Base-by-base conservation (phyloP, 2,797 vertebrate species). In the Choloepus didactylus region DNA sequence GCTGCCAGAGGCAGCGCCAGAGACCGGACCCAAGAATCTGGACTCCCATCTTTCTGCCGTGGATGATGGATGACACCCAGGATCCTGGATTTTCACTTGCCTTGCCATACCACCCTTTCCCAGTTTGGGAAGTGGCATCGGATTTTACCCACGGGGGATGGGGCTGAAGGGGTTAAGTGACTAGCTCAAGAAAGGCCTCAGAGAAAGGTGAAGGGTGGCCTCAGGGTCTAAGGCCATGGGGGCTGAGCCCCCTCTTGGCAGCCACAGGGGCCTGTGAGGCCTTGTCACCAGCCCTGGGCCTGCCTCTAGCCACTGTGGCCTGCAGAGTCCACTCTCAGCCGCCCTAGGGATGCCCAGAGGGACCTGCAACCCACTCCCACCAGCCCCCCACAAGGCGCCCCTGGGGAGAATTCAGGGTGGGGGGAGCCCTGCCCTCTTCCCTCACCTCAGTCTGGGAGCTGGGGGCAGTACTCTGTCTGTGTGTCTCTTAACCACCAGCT, bases 361-460 rank as follows among this genome's bases (percentile, higher is more conserved):
- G 29, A 60, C 67, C 35, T 46, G 25, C 23, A 29, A 27, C 23
- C 49, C 44, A 38, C n/a, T 62, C 64, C 64, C 64, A 31, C 9
- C n/a, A 29, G 23, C 2, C 6, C 6, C 11, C 18, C 18, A 23
- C 59, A 23, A 49, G 35, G 15, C 35, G 16, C 25, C 64, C 67
- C n/a, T 15, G 60, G 44, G 51, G 67, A 85, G 35, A 84, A 35
- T 0, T 6, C 54, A 18, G 54, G 54, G 54, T 18, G 6, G 29
- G 41, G 75, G 46, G 11, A 21, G 19, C 4, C 56, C 62, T 67
- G 29, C 12, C 31, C 44, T 12, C 25, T 27, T 29, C 10, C 66
- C 23, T n/a, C 2, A 9, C 15, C 44, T 60, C 16, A n/a, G 66
- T 14, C 54, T 0, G 0, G 15, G 49, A 19, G 2, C 27, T n/a